These are phyloP conservation scores for Pipra filicauda DNA, from an alignment of 2,113 vertebrate species.

Conservation along the genomic window DNA sequence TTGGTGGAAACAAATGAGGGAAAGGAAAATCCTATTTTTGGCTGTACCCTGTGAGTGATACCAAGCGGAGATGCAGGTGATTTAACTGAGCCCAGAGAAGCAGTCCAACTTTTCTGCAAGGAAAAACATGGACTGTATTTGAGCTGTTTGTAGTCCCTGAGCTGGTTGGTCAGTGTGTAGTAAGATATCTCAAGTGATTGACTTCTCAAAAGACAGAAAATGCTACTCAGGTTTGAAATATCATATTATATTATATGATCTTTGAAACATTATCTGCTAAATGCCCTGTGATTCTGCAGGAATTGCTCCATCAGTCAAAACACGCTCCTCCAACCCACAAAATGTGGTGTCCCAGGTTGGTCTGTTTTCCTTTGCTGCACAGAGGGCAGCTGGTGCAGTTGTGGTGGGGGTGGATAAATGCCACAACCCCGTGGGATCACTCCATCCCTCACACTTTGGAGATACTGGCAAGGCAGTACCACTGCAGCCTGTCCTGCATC, in stretches of 20 bases:
- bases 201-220: background rate
- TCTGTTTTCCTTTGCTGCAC: background rate
- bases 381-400: background rate
- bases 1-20: background rate
- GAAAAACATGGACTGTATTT: rapidly evolving
- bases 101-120: background rate
- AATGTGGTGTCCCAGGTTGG: background rate
- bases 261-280: background rate
- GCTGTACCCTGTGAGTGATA: background rate
- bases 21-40: background rate
- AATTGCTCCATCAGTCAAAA: background rate
- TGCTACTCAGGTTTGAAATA: background rate
- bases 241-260: background rate
- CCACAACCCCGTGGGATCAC: rapidly evolving
- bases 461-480: background rate
- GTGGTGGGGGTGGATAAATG: background rate
- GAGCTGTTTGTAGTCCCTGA: background rate
- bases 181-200: background rate
- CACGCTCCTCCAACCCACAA: rapidly evolving
- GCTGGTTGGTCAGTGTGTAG: background rate
- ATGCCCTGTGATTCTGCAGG: background rate
- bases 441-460: rapidly evolving
- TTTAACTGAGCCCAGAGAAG: background rate
- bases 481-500: background rate
- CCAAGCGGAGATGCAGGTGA: background rate